Evolutionary conservation across 2,113 vertebrate species (phyloP), one percentile per base, ranked within the genome.

Genomic region (Lanius collurio): DNA sequence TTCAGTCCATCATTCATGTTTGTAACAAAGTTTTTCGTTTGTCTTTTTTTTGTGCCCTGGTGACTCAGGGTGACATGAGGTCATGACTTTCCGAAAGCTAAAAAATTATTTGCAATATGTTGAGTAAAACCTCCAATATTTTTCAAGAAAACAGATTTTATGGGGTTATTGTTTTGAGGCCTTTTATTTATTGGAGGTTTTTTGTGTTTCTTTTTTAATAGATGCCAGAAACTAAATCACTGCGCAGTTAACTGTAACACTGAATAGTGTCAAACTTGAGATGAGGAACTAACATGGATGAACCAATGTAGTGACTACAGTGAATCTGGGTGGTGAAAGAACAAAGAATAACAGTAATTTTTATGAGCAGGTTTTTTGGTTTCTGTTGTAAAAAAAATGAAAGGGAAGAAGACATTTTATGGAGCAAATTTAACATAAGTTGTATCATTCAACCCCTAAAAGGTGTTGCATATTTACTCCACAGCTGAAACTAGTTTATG

Each of bases 151-250:
- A 24, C 1, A 35, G 4, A 18, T 24, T 60, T 88, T 28, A 44
- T 52, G 3, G 3, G 2, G 0, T 26, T 65, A 6, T 7, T 23
- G 2, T 17, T 79, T 35, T 31, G 24, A 3, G 6, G 8, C 0
- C 3, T 53, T 68, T 62, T 24, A 4, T 53, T 55, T 60, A 4
- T 24, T 55, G 8, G 1, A 6, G 20, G 1, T 4, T n/a, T 53
- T 26, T 23, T 10, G 1, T 11, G 6, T 22, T 6, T 52, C 9
- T 15, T 19, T 37, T 73, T 64, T 7, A 19, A 63, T 33, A 31
- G 4, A 18, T 31, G 3, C 31, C 23, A 56, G 33, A 87, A 87
- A 30, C 2, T 18, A 63, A 91, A 82, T 33, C 23, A 46, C 27
- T 81, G 13, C 3, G 24, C 12, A 44, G 5, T n/a, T 39, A 71